phyloP scores from a whole-genome alignment of 2,888 invertebrate genomes.

The Pachliopta kotzebuea region DNA sequence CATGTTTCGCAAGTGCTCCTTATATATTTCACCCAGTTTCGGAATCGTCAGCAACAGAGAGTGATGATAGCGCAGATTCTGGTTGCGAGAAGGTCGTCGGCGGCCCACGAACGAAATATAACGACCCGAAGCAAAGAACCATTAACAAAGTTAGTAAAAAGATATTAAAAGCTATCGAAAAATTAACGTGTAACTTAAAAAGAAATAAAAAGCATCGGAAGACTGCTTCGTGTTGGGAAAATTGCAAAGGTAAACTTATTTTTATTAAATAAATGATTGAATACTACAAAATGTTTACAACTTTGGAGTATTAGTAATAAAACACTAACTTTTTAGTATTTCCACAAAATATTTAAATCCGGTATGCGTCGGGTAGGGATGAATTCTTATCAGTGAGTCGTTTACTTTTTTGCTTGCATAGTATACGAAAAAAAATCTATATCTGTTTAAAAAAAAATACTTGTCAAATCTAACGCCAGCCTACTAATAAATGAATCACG shows the following conservation, averaged over 20 bases:
- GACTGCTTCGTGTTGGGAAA: slow-evolving; percentile 32
- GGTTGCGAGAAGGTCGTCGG: slow-evolving; percentile 63
- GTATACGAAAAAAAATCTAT: too few species aligned
- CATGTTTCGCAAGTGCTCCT: slow-evolving; percentile 64
- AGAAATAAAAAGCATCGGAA: slow-evolving; percentile 56
- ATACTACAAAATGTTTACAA: background rate
- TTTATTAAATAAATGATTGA: background rate
- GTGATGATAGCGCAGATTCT: slow-evolving; percentile 67
- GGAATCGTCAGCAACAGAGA: slow-evolving; percentile 71
- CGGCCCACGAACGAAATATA: slow-evolving; percentile 66
- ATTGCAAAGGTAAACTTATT: background rate
- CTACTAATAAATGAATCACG: too few species aligned
- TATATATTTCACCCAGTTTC: slow-evolving; percentile 72
- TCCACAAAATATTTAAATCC: too few species aligned
- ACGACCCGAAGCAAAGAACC: slow-evolving; percentile 72
- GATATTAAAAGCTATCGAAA: slow-evolving; percentile 69
- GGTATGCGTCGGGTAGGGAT: too few species aligned
- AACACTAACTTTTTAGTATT: too few species aligned
- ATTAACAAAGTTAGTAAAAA: slow-evolving; percentile 77
- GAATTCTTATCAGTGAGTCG: too few species aligned
- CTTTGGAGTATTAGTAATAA: background rate
- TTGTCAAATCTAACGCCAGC: too few species aligned
- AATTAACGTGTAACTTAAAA: slow-evolving; percentile 67
- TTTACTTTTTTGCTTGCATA: too few species aligned
- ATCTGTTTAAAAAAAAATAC: too few species aligned